Evolutionary conservation across 2,113 vertebrate species (phyloP), one percentile per base, ranked within the genome.

Genomic region (Sorex araneus): DNA sequence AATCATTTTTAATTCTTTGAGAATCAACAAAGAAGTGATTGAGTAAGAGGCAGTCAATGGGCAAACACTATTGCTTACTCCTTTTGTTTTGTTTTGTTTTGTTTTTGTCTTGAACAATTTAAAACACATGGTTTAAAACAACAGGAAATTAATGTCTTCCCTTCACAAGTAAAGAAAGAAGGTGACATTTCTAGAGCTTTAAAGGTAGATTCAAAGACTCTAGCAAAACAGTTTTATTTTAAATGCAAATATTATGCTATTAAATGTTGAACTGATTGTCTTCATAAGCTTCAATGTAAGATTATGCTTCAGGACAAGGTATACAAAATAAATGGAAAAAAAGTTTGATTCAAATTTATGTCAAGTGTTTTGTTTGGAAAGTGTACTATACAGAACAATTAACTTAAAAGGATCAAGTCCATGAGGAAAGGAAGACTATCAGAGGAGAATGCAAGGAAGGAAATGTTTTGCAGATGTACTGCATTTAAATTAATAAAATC

Each of bases 401-500:
- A 98, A 98, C 97, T 98, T 98, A 97, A 98, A 98, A 98, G 96
- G 97, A 97, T 97, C 97, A 96, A 96, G 94, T 98, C 96, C 96
- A 94, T 94, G 95, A 97, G 97, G 97, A 96, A 98, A 97, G 93
- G 95, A 97, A 97, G 97, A 98, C 97, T 97, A 98, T 98, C 97
- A 97, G 97, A 98, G 95, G 96, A 97, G 97, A 98, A 98, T 96
- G 97, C 94, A 97, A 97, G 96, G 96, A 98, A 98, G 98, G 97
- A 98, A 98, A 98, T 98, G 98, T 98, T 98, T 98, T 98, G 98
- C 98, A 98, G 98, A 98, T 98, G 97, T 98, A 97, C 96, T 97
- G 98, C 97, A 98, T 98, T 98, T 98, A 98, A 98, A 98, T 98
- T 98, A 98, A 98, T 98, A 98, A 98, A 98, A 98, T 98, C 98